Evolutionary conservation across 2,888 invertebrate species (phyloP), one percentile per base, ranked within the genome.

Genomic region (Noctua fimbriata): DNA sequence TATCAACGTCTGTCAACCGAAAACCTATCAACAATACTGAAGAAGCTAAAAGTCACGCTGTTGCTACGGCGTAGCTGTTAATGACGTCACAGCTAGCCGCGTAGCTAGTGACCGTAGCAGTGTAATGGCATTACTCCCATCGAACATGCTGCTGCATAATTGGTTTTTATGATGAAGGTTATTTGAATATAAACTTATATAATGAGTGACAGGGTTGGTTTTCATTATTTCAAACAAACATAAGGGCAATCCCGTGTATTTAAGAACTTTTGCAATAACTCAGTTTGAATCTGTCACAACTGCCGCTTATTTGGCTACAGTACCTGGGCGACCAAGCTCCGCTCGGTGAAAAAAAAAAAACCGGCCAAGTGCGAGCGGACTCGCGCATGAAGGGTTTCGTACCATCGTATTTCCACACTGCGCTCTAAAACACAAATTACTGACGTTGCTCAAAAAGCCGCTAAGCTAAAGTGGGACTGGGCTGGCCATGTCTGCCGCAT

Each of bases 61-160:
- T 65, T 76, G 83, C 83, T 83, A 83, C 83, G 83, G 49, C 82
- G 83, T 83, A 83, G 83, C 82, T 12, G 32, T 47, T 36, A 12
- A 49, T 82, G 71, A 79, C 86, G 76, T 81, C 75, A 85, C 18
- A 16, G 66, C 82, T 80, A 86, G 78, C 58, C n/a, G 28, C 72
- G 88, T 86, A 84, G 73, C 73, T 24, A 73, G 52, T 73, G 72
- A 82, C 65, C 73, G 79, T 84, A 78, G 78, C 78, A 41, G 2
- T 36, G 67, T 78, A 84, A 81, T 78, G 52, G 6, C 66, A n/a
- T 81, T 55, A 83, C 78, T 78, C 52, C 16, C 60, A 67, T 47
- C 66, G 58, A 70, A 67, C 81, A 83, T 83, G 69, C 52, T 69
- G 21, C 36, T 76, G 77, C 63, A 84, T 84, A 79, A 81, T 69